Evolutionary conservation across 2,888 invertebrate genomes (phyloP), one percentile per base, ranked within the genome.

Genomic region (Entomobrya proxima): DNA sequence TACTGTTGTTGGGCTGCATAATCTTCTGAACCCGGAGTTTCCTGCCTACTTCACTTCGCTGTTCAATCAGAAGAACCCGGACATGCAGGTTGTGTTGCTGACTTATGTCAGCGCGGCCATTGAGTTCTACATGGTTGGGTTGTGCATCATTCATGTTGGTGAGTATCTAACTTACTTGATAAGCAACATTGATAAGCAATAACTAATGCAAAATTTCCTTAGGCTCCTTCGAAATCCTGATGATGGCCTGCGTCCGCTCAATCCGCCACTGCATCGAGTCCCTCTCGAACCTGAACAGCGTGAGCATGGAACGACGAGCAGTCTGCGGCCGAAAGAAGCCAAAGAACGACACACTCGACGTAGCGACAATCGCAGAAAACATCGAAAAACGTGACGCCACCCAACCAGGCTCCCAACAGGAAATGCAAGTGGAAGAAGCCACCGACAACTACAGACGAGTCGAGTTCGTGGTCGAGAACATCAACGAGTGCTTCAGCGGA

Each of bases 301-400:
- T 90, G 18, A 86, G 86, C 0, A 90, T 90, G 90, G 89, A 90
- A 58, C 84, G 90, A 9, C 86, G 90, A 15, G 89, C 90, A 1
- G 88, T 90, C 0, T 90, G 90, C 55, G 90, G 90, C 0, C 61
- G 90, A 13, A 88, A 88, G 86, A 90, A 90, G 80, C 90, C 89
- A n/a, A 90, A 89, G 87, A 90, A 90, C 78, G 90, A 90, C 74
- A 90, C 90, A 6, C 64, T 90, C 75, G 90, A 90, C 83, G 90
- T 90, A 77, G 90, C 90, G 11, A 90, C 90, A 6, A 90, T 90
- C 77, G 90, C 90, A 2, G 90, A 90, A 79, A 90, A 90, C 77
- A 90, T 90, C 40, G 90, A 90, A 75, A 90, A 90, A 55, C 58
- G 90, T 18, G 90, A 90, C 82, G 90, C 90, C 9, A 90, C 90